A percentile compares a stretch with the other conserved stretches of the same genome.
phyloP scores from a whole-genome alignment of 1,140 invertebrate species.

The Neuroterus valhalla region DNA sequence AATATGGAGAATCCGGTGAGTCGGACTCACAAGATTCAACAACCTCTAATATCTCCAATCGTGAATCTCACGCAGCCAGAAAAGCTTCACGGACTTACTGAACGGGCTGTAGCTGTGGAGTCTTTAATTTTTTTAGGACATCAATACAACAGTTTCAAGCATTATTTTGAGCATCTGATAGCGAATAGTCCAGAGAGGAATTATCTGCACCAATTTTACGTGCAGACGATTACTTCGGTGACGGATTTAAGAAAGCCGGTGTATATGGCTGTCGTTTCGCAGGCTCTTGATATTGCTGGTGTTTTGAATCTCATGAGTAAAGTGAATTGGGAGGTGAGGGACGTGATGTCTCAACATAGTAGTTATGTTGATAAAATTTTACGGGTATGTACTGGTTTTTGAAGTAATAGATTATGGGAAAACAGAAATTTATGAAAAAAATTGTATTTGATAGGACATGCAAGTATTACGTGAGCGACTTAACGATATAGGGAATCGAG shows the following conservation, averaged over 20 bases:
- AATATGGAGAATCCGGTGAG: constrained; percentile 64
- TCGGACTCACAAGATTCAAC: constrained; percentile 73
- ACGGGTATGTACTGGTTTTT: constrained; percentile 70
- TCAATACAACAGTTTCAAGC: constrained; percentile 89
- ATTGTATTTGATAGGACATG: constrained; percentile 78
- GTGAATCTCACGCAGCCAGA: constrained; percentile 84
- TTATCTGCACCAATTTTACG: constrained; percentile 83
- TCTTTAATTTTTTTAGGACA: constrained; percentile 92
- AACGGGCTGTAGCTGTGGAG: constrained; percentile 93
- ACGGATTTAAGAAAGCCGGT: constrained; percentile 87
- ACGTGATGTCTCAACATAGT: constrained; percentile 97
- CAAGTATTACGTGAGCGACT: constrained; percentile 86
- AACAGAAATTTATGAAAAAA: constrained; percentile 10
- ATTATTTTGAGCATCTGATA: constrained; percentile 87
- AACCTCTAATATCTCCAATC: constrained; percentile 81
- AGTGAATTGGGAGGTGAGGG: constrained; percentile 97
- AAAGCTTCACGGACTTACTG: constrained; percentile 86
- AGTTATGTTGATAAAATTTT: constrained; percentile 87
- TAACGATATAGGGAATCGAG: constrained; percentile 80
- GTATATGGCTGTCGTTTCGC: constrained; percentile 88
- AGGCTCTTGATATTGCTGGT: constrained; percentile 86
- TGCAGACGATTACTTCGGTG: constrained; percentile 82
- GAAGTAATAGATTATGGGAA: background rate
- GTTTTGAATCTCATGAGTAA: constrained; percentile 90
- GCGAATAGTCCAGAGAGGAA: constrained; percentile 62